Base-by-base conservation (phyloP, 1,140 invertebrate species). In the Drosophila elegans region DNA sequence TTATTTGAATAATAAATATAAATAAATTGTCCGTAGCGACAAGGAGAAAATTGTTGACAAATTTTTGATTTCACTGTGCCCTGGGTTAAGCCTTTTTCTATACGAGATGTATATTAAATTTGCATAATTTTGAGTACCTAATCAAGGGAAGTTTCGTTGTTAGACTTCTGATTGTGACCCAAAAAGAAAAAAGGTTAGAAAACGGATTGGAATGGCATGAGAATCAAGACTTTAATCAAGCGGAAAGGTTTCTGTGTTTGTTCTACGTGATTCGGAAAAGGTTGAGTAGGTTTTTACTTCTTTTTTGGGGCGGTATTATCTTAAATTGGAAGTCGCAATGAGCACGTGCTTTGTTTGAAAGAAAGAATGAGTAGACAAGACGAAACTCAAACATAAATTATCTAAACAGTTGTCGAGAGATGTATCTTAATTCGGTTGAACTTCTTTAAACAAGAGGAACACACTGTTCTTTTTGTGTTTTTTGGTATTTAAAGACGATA, bases 221-320 rank as follows among this genome's bases (percentile, higher is more conserved):
- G 25, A 29, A 21, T 9, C 36, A 41, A 27, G 32, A 48, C 67
- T 71, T 71, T 68, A 71, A 69, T 71, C 67, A 71, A 56, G 64
- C 64, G 52, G 52, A 71, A 71, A 71, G 67, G 49, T 56, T 71
- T 67, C 45, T 71, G 27, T 71, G 67, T 71, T 71, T 71, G 36
- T 56, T 71, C 64, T 71, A 71, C 64, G 67, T 71, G 67, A 56
- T 71, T 71, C 21, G 51, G 41, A 34, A 71, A 71, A 71, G 66
- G 64, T 71, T 71, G 51, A 71, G 38, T 27, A 41, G 41, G 42
- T 71, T 69, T 32, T 41, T 57, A 48, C 34, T 13, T 16, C 32
- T 56, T 42, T 55, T 56, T 39, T 1, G 36, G 67, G n/a, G 16
- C n/a, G 4, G 42, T 48, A 48, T 71, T 56, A 69, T 56, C 67